Conservation (phyloP, 2,888 invertebrate species). For the Phengaris alcon region DNA sequence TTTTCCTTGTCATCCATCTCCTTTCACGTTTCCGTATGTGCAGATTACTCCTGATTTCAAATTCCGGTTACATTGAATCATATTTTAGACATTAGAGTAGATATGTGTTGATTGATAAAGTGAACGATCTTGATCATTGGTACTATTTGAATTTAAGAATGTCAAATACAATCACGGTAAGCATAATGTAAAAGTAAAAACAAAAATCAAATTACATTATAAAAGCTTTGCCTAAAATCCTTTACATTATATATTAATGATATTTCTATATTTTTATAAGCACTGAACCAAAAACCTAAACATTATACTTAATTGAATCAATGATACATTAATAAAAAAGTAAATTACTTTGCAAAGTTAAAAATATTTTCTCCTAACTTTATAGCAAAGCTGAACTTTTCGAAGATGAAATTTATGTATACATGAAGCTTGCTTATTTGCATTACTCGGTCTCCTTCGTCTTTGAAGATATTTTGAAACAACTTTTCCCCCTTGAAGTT, state of each 20-base stretch:
- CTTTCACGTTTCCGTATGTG: constrained; percentile 65
- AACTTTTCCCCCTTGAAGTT: constrained; percentile 65
- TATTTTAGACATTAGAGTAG: constrained; percentile 37
- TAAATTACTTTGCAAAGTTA: constrained; percentile 47
- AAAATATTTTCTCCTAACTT: constrained; percentile 55
- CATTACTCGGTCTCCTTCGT: constrained; percentile 53
- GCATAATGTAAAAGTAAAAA: too few species aligned
- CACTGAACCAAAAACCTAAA: constrained; percentile 20
- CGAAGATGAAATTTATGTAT: constrained; percentile 50
- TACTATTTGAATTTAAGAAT: background rate
- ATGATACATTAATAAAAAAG: constrained; percentile 38
- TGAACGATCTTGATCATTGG: background rate
- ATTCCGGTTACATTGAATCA: constrained; percentile 69
- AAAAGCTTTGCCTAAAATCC: too few species aligned
- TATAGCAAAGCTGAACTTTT: constrained; percentile 46
- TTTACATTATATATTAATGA: background rate
- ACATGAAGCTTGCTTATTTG: constrained; percentile 56
- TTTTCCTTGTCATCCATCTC: constrained; percentile 75
- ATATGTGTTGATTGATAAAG: background rate
- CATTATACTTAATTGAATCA: constrained; percentile 12
- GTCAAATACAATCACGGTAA: background rate
- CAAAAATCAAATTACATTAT: too few species aligned
- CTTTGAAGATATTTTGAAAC: constrained; percentile 59
- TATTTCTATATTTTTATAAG: constrained; percentile 3
- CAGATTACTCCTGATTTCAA: constrained; percentile 75